Percentiles rank a stretch among this genome's conserved stretches.
Conservation (phyloP, 1,140 invertebrate genomes). For the Eriosoma lanigerum region DNA sequence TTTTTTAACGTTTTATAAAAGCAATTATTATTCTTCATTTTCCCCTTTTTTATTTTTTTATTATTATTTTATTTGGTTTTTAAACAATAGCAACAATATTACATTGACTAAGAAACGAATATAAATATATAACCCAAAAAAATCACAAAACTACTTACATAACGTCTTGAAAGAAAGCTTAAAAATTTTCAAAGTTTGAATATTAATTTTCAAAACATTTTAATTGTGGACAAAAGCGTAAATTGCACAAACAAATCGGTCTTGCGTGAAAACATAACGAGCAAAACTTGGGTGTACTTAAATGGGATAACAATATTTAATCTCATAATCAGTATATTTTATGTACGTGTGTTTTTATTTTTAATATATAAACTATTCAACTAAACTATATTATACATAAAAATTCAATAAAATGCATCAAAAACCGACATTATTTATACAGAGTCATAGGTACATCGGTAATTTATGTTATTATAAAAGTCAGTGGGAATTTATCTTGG, state of each 20-base stretch:
- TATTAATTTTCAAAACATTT: neutral
- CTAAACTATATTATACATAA: no score
- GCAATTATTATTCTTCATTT: slow-evolving; percentile 52
- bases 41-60: slow-evolving; percentile 3
- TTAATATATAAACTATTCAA: neutral
- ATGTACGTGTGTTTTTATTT: neutral
- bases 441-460: no score
- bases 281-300: neutral
- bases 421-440: no score
- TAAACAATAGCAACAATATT: slow-evolving; percentile 42
- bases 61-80: slow-evolving; percentile 30
- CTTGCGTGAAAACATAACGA: slow-evolving; percentile 14
- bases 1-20: slow-evolving; percentile 49
- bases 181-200: slow-evolving; percentile 9
- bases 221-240: slow-evolving; percentile 16
- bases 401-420: no score
- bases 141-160: neutral
- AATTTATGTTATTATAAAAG: no score
- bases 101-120: slow-evolving; percentile 18
- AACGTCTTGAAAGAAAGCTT: slow-evolving; percentile 12
- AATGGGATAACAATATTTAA: neutral
- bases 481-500: no score
- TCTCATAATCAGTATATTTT: slow-evolving; percentile 10
- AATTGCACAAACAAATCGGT: slow-evolving; percentile 22
- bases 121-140: neutral